These are phyloP conservation scores for Lycocerus yunnanus DNA, from an alignment of 2,888 invertebrate species.

Conservation along the genomic window DNA sequence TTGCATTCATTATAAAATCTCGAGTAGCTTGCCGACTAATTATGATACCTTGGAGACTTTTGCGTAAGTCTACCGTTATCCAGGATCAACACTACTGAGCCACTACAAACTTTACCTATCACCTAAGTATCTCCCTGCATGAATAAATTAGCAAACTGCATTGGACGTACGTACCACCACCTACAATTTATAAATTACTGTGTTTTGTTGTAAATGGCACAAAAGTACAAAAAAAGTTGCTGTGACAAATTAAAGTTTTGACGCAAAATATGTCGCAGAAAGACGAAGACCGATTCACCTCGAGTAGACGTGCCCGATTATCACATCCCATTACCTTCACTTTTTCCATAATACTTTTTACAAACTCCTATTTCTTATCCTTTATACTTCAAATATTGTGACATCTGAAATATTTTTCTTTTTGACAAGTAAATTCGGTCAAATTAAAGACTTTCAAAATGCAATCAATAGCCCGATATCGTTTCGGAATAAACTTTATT, in stretches of 20 bases:
- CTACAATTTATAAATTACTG: background rate
- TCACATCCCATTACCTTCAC: conserved; percentile 45
- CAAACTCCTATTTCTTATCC: conserved; percentile 26
- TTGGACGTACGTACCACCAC: background rate
- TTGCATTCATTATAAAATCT: conserved; percentile 48
- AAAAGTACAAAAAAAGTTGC: conserved; percentile 32
- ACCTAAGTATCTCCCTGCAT: conserved; percentile 6
- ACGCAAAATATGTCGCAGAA: conserved; percentile 33
- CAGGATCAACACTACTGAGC: conserved; percentile 33
- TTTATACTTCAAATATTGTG: conserved; percentile 21
- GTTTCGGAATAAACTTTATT: background rate
- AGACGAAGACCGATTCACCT: conserved; percentile 33
- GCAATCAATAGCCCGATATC: background rate
- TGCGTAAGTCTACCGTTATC: conserved; percentile 38
- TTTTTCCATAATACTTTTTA: conserved; percentile 35
- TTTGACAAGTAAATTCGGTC: background rate
- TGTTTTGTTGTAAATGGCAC: conserved; percentile 26
- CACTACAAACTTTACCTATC: conserved; percentile 33
- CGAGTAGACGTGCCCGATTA: conserved; percentile 38
- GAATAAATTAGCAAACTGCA: background rate
- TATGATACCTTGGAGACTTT: conserved; percentile 46
- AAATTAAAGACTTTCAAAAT: background rate
- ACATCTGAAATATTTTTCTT: conserved; percentile 19
- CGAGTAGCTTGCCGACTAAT: conserved; percentile 38
- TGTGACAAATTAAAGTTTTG: conserved; percentile 44